These are phyloP conservation scores for Pollimyrus isidori DNA, from an alignment of 2,113 vertebrate genomes.

Conservation along the genomic window DNA sequence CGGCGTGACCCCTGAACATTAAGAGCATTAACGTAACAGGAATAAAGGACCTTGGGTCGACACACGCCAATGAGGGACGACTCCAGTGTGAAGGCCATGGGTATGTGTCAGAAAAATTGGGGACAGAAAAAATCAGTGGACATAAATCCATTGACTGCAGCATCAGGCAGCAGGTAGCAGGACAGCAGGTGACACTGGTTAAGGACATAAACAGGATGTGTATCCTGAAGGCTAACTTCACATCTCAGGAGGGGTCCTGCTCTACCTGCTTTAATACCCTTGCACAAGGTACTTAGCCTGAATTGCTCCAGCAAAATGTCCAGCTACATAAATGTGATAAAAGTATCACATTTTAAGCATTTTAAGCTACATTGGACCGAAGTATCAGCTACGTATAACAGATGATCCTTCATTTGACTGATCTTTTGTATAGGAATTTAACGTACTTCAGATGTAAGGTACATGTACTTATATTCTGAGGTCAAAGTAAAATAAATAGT, in stretches of 20 bases:
- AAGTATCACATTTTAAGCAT: neutral
- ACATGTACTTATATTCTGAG: neutral
- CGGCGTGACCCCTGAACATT: neutral
- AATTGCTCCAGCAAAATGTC: neutral
- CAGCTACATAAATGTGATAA: neutral
- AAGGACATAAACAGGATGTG: neutral
- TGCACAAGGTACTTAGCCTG: slow-evolving; percentile 1
- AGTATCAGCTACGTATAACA: neutral
- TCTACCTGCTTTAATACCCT: neutral
- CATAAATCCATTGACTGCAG: neutral
- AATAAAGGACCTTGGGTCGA: neutral
- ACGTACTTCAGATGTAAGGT: neutral
- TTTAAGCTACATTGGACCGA: neutral
- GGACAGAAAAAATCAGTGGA: neutral
- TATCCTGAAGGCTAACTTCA: neutral
- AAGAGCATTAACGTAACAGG: neutral
- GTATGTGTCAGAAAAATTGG: neutral
- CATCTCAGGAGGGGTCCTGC: neutral
- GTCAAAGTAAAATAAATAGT: neutral
- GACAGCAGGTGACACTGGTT: neutral
- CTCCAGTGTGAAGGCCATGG: neutral
- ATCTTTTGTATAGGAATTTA: neutral
- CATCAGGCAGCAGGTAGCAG: neutral
- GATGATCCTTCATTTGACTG: neutral
- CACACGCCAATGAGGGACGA: neutral